These are phyloP conservation scores for Argyrosomus regius DNA, from an alignment of 2,797 vertebrate species.

Conservation along the genomic window DNA sequence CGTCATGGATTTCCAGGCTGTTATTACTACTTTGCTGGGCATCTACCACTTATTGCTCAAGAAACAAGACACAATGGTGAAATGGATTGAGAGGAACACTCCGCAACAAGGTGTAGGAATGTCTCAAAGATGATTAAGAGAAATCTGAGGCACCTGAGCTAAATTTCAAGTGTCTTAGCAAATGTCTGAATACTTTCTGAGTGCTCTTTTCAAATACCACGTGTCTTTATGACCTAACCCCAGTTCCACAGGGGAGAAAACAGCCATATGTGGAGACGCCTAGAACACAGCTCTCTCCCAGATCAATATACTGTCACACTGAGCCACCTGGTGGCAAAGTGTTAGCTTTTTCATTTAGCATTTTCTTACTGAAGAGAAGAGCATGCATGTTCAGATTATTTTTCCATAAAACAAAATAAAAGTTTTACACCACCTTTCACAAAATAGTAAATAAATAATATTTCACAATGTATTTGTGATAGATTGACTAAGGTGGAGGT, in stretches of 20 bases:
- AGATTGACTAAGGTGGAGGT: neutral
- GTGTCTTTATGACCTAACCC: neutral
- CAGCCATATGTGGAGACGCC: neutral
- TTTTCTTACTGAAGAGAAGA: neutral
- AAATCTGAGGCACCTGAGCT: no score
- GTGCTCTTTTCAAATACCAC: no score
- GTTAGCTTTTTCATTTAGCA: neutral
- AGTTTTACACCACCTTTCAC: conserved; percentile 3
- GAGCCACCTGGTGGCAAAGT: conserved; percentile 54
- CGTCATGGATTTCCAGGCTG: no score
- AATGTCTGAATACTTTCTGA: no score
- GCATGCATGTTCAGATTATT: neutral
- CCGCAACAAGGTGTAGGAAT: no score
- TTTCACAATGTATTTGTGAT: neutral
- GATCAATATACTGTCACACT: conserved; percentile 11
- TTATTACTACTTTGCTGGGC: no score
- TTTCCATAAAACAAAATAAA: neutral
- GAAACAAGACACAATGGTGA: no score
- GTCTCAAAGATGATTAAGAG: no score
- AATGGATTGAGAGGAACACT: no score
- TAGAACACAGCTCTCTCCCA: neutral
- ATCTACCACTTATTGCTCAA: no score
- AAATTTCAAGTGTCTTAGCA: no score
- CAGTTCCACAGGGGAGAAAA: conserved; percentile 6
- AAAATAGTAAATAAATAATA: neutral